Conservation (phyloP, 1,140 invertebrate species). For the Eulimnadia texana region DNA sequence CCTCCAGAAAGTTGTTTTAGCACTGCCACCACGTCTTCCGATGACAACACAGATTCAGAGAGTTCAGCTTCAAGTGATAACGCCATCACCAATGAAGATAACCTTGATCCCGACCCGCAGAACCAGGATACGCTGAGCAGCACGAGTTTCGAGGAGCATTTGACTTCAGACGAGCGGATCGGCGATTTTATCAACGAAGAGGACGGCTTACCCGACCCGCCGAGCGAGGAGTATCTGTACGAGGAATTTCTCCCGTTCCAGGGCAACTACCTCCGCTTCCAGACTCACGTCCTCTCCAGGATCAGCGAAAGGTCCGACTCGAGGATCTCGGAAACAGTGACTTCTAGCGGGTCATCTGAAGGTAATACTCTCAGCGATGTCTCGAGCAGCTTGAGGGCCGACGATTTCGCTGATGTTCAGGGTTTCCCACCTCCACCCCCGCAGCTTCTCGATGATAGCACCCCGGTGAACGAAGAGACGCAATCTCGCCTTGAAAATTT, state of each 20-base stretch:
- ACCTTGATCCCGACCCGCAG: slow-evolving; percentile 7
- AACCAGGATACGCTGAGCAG: slow-evolving; percentile 17
- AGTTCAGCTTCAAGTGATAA: not conserved
- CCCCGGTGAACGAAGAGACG: slow-evolving; percentile 11
- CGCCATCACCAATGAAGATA: slow-evolving; percentile 3
- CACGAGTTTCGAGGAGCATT: slow-evolving; percentile 16
- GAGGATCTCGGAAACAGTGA: slow-evolving; percentile 1
- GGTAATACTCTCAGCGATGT: slow-evolving; percentile 16
- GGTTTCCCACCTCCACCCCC: slow-evolving; percentile 3
- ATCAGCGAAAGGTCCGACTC: slow-evolving; percentile 17
- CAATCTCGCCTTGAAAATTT: slow-evolving; percentile 1
- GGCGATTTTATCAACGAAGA: slow-evolving; percentile 15
- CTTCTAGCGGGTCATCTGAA: not conserved
- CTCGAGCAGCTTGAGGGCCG: slow-evolving; percentile 8
- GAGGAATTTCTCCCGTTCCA: slow-evolving; percentile 4
- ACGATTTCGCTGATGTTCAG: not conserved
- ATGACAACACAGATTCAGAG: not conserved
- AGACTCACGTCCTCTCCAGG: slow-evolving; percentile 11
- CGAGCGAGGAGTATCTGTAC: slow-evolving; percentile 3
- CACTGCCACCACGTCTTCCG: not conserved
- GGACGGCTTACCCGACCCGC: slow-evolving; percentile 9
- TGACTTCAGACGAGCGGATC: slow-evolving; percentile 13
- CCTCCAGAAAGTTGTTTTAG: not conserved
- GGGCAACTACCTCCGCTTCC: slow-evolving; percentile 8
- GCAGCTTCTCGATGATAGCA: slow-evolving; percentile 9